Evolutionary conservation across 2,113 vertebrate species (phyloP).

Genomic region (Cyanoliseus patagonus): DNA sequence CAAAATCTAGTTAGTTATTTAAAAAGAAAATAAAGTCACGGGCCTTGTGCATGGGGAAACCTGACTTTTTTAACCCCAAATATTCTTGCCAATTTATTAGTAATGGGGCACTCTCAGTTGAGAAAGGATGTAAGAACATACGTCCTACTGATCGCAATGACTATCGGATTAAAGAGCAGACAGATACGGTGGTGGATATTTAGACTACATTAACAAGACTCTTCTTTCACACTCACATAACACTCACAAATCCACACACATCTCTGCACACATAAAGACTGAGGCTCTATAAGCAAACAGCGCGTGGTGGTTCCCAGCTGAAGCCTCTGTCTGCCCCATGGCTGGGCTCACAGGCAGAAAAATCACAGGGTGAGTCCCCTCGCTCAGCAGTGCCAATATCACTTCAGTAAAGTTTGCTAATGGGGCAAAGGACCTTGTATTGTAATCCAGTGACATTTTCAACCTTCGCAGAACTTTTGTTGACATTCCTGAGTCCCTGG

Average conservation of each 20-base stretch:
- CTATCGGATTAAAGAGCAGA: neutral
- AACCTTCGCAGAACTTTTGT: conserved; percentile 76
- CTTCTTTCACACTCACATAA: neutral
- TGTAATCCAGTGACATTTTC: conserved; percentile 82
- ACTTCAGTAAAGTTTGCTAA: conserved; percentile 57
- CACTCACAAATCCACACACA: neutral
- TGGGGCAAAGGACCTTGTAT: conserved; percentile 78
- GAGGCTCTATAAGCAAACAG: neutral
- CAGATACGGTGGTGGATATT: neutral
- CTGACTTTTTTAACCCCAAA: neutral
- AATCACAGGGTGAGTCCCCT: neutral
- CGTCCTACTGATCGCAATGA: neutral
- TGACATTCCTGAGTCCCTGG: conserved; percentile 80
- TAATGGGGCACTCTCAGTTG: neutral
- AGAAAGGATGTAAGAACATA: neutral
- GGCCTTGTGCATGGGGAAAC: neutral
- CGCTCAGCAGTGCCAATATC: neutral
- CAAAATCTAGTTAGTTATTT: conserved; percentile 25
- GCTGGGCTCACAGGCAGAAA: neutral
- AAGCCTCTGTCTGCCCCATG: neutral
- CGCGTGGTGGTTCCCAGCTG: neutral
- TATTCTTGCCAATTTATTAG: neutral
- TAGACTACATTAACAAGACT: neutral
- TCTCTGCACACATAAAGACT: neutral
- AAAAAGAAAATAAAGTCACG: neutral